A percentile compares a stretch with the other conserved stretches of the same genome.
Evolutionary conservation across 2,797 vertebrate species (phyloP).

Genomic region (Thamnophis elegans): DNA sequence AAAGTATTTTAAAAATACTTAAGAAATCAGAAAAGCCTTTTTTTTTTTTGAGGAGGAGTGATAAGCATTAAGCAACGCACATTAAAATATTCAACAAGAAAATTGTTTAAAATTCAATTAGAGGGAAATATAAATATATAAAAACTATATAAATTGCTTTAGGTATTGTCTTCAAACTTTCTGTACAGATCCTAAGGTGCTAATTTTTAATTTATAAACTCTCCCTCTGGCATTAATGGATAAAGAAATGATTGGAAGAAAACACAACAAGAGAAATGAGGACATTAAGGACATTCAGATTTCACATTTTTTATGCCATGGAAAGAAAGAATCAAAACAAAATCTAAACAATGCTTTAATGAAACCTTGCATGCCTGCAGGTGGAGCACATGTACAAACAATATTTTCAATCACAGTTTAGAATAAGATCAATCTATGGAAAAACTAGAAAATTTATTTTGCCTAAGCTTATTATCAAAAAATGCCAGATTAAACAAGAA

Average conservation of each 20-base stretch:
- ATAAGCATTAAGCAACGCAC: constrained; percentile 53
- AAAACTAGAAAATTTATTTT: background rate
- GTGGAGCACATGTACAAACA: background rate
- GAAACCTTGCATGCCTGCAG: constrained; percentile 9
- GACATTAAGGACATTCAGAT: background rate
- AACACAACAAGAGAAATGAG: background rate
- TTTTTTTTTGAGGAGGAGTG: constrained; percentile 50
- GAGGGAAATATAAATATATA: constrained; percentile 44
- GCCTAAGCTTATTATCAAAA: background rate
- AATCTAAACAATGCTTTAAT: constrained; percentile 30
- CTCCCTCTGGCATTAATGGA: constrained; percentile 44
- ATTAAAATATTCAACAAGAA: constrained; percentile 59
- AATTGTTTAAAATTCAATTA: constrained; percentile 48
- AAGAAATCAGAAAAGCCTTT: constrained; percentile 54
- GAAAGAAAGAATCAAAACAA: constrained; percentile 44
- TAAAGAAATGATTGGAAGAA: constrained; percentile 21
- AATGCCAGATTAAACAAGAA: constrained; percentile 5
- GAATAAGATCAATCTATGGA: background rate
- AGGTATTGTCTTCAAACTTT: constrained; percentile 11
- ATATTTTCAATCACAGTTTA: background rate
- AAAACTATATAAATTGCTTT: constrained; percentile 48
- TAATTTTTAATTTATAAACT: constrained; percentile 30
- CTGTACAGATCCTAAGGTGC: constrained; percentile 32
- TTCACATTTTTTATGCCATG: constrained; percentile 29
- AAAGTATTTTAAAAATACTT: constrained; percentile 53